These are phyloP conservation scores for Myotis brandtii DNA, from an alignment of 2,113 vertebrate species.

Conservation along the genomic window DNA sequence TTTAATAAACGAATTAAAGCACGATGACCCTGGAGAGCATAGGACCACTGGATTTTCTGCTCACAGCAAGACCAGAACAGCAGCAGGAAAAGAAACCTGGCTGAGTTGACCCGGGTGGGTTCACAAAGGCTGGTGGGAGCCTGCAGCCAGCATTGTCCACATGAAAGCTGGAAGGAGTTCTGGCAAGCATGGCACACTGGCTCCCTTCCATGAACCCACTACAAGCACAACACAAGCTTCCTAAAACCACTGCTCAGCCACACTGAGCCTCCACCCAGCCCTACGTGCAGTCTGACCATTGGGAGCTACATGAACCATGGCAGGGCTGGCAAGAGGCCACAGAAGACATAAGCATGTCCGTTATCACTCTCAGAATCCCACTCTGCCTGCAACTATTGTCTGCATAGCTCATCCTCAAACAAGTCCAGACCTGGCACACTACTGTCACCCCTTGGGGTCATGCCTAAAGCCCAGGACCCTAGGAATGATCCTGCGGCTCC, in stretches of 20 bases:
- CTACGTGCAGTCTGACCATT: background rate
- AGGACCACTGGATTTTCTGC: background rate
- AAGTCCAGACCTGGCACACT: background rate
- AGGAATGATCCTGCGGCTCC: background rate
- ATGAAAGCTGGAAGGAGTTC: too few species aligned
- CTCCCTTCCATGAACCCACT: background rate
- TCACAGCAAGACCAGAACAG: background rate
- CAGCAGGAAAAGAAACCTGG: background rate
- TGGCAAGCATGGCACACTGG: background rate
- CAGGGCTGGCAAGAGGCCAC: background rate
- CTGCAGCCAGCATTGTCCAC: background rate
- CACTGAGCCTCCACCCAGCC: too few species aligned
- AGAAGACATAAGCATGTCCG: accelerated
- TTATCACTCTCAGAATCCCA: background rate
- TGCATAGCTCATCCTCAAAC: background rate
- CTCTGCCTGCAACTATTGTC: too few species aligned
- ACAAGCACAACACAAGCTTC: too few species aligned
- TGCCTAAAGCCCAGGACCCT: background rate
- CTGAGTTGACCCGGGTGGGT: too few species aligned
- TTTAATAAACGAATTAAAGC: too few species aligned
- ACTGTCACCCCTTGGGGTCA: accelerated
- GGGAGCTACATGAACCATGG: accelerated
- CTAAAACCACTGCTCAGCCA: background rate
- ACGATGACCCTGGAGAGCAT: background rate
- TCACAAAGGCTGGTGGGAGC: background rate